Evolutionary conservation across 2,888 invertebrate species (phyloP), one percentile per base, ranked within the genome.

Genomic region (Calliscelio sp.): DNA sequence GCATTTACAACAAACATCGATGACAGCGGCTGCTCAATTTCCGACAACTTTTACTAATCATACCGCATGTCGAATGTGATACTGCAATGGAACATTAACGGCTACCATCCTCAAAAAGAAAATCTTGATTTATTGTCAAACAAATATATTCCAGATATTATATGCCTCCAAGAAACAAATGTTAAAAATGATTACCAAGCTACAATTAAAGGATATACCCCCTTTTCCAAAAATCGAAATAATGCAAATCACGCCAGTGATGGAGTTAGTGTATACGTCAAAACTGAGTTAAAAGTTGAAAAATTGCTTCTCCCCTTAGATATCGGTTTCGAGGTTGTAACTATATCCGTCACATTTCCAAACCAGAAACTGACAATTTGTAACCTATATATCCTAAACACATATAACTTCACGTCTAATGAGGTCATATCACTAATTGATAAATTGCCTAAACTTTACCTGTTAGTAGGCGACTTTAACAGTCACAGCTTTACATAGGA

Each of bases 381-480:
- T 35, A 70, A 75, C 11, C 44, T 75, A 3, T 70, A 75, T n/a
- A 14, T 81, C 7, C 75, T 70, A 11, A 75, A 81, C 7, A 41
- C 32, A 10, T 55, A 61, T 16, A 53, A 41, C 4, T 61, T 74
- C 24, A 53, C 51, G 3, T 14, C 11, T 0, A 8, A 66, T 32
- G 59, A 73, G 32, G 22, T 68, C 0, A 11, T 20, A 38, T 6
- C 57, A 5, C 7, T 74, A 24, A 35, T 66, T 8, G 16, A 59
- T 0, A 24, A 41, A 28, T 11, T 74, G 7, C 74, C 68, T 14
- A 75, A 61, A 74, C 55, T 53, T 6, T 82, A 85, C 11, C 57
- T 90, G 10, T 32, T 88, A 7, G 8, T 86, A 0, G 88, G 88
- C 1, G 84, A 84, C 25, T 75, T 75, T 11, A 75, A 65, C 18